Conservation (phyloP, 2,888 invertebrate species). For the Hirtodrosophila histrioides region DNA sequence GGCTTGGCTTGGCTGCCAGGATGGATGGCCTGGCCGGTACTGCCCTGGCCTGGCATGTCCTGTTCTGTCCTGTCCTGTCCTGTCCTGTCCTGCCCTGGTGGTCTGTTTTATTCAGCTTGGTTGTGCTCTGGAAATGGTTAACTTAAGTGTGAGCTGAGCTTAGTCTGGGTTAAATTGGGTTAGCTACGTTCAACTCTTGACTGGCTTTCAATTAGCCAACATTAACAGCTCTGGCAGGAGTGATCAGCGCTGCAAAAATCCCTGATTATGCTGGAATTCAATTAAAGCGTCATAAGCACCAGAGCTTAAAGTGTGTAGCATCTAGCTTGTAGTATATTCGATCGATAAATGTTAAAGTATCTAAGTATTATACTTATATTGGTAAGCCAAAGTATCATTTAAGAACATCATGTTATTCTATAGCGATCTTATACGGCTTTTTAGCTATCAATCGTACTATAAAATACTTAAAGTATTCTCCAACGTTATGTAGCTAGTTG, state of each 20-base stretch:
- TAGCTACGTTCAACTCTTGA: constrained; percentile 7
- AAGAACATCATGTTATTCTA: too few species aligned
- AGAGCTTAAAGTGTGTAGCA: too few species aligned
- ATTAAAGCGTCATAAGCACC: too few species aligned
- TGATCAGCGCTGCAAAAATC: constrained; percentile 5
- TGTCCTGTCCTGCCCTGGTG: background rate
- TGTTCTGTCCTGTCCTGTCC: constrained; percentile 1
- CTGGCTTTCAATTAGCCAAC: constrained; percentile 19
- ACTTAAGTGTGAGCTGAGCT: constrained; percentile 21
- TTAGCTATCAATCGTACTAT: too few species aligned
- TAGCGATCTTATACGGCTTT: too few species aligned
- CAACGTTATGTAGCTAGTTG: constrained; percentile 15
- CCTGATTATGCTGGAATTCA: too few species aligned
- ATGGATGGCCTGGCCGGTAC: background rate
- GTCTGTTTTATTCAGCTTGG: background rate
- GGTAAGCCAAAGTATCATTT: too few species aligned
- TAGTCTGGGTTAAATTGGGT: constrained; percentile 7
- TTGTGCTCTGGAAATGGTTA: constrained; percentile 9
- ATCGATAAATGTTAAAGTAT: background rate
- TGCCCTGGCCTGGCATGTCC: constrained; percentile 7
- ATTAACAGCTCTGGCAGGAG: constrained; percentile 1
- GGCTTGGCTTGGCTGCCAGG: constrained; percentile 12
- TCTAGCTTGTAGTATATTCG: background rate
- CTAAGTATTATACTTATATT: too few species aligned
- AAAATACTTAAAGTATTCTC: too few species aligned